These are phyloP conservation scores for Palythoa caribaeorum DNA, from an alignment of 92 coral and sea anemone species.

Conservation along the genomic window DNA sequence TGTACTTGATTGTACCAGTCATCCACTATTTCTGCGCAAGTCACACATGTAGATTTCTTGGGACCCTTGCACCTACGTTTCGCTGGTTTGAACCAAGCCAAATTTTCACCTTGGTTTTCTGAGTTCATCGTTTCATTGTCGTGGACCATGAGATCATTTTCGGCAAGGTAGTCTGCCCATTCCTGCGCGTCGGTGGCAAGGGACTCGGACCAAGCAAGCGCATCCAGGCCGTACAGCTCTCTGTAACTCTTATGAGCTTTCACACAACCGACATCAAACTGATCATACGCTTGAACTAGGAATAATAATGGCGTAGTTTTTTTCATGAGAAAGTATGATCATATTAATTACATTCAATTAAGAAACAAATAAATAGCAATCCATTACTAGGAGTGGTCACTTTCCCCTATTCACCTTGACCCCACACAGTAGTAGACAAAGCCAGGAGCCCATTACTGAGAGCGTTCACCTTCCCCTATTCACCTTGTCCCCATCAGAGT, in stretches of 20 bases:
- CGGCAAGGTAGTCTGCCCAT: slow-evolving; percentile 93
- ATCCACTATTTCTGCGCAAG: slow-evolving; percentile 4
- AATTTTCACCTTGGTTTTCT: slow-evolving; percentile 83
- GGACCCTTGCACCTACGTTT: slow-evolving; percentile 74
- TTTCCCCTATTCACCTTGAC: too few relatives aligned
- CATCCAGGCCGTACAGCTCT: slow-evolving; percentile 62
- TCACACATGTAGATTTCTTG: slow-evolving; percentile 2
- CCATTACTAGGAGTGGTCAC: too few relatives aligned
- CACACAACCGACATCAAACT: not conserved
- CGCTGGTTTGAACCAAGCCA: slow-evolving; percentile 89
- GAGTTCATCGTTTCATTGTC: slow-evolving; percentile 63
- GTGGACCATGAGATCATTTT: slow-evolving; percentile 75
- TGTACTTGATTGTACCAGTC: slow-evolving; percentile 8
- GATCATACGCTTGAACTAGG: not conserved
- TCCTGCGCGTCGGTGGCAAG: slow-evolving; percentile 86
- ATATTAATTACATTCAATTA: too few relatives aligned
- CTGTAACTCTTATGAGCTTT: not conserved
- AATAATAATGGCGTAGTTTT: not conserved
- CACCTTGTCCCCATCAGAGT: too few relatives aligned
- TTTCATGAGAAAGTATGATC: not conserved
- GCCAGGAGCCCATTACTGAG: too few relatives aligned
- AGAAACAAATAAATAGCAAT: too few relatives aligned
- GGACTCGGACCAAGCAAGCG: slow-evolving; percentile 80
- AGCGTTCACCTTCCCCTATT: too few relatives aligned
- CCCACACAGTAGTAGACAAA: too few relatives aligned